Conservation (phyloP, 2,113 vertebrate genomes). For the Xiphias gladius region DNA sequence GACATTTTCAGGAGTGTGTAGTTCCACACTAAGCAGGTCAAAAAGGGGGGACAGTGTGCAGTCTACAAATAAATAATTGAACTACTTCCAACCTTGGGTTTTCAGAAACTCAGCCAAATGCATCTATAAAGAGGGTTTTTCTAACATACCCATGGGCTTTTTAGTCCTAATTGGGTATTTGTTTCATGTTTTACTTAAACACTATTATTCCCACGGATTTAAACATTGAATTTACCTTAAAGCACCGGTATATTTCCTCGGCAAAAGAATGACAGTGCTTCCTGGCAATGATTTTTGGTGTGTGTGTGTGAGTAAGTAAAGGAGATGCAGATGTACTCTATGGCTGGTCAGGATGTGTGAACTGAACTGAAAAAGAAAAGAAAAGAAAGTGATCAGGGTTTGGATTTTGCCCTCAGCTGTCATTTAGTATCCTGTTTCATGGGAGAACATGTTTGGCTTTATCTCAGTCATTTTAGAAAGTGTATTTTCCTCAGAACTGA, state of each 20-base stretch:
- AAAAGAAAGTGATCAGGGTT: not conserved
- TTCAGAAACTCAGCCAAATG: conserved; percentile 26
- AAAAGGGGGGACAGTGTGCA: not conserved
- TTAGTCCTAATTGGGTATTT: conserved; percentile 12
- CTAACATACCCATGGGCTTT: not conserved
- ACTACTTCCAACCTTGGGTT: conserved; percentile 21
- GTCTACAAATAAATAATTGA: conserved; percentile 30
- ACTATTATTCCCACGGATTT: conserved; percentile 8
- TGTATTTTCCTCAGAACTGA: not conserved
- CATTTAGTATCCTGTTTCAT: conserved; percentile 13
- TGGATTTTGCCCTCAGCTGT: not conserved
- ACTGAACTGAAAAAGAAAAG: not conserved
- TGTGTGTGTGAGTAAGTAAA: not conserved
- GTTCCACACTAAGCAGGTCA: conserved; percentile 15
- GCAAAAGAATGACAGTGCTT: conserved; percentile 14
- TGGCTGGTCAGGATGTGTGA: not conserved
- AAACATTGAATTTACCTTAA: conserved; percentile 21
- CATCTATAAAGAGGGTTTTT: conserved; percentile 1
- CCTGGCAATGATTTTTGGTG: not conserved
- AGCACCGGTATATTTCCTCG: not conserved
- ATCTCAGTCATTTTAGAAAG: not conserved
- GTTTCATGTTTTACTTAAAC: conserved; percentile 29
- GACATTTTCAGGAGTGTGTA: conserved; percentile 12
- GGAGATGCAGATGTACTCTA: not conserved
- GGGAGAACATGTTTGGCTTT: not conserved